Conservation (phyloP, 2,888 invertebrate species). For the Drosophila mimica region DNA sequence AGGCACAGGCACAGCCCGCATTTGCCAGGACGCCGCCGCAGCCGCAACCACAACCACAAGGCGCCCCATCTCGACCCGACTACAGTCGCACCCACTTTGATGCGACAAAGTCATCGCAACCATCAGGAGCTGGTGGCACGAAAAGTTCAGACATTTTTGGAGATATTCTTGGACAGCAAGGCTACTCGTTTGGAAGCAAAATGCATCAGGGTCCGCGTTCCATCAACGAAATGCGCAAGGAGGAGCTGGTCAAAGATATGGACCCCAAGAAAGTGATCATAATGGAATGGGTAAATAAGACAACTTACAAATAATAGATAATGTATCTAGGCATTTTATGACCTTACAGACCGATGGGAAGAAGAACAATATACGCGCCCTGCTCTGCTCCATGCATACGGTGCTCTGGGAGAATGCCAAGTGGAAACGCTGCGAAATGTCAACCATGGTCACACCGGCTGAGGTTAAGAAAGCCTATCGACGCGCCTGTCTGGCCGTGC, state of each 20-base stretch:
- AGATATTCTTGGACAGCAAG: constrained; percentile 95
- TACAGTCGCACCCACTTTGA: constrained; percentile 91
- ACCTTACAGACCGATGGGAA: constrained; percentile 94
- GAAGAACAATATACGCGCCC: constrained; percentile 97
- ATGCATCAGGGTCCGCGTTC: constrained; percentile 92
- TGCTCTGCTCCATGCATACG: constrained; percentile 96
- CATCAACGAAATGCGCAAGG: constrained; percentile 96
- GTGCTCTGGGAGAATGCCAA: constrained; percentile 97
- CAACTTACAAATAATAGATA: too few species aligned
- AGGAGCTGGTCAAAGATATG: constrained; percentile 93
- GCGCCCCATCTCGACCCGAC: constrained; percentile 84
- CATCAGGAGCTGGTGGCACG: constrained; percentile 49
- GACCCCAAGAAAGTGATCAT: constrained; percentile 96
- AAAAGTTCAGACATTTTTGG: constrained; percentile 91
- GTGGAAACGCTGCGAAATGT: constrained; percentile 98
- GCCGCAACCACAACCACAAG: constrained; percentile 43
- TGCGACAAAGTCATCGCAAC: constrained; percentile 63
- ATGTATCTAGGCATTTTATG: neutral
- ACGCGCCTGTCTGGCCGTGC: constrained; percentile 97
- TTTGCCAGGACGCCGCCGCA: constrained; percentile 35
- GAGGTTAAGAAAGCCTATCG: constrained; percentile 98
- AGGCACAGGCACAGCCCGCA: constrained; percentile 35
- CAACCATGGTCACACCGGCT: constrained; percentile 94
- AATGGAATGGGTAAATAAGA: constrained; percentile 89
- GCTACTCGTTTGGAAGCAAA: constrained; percentile 92